Evolutionary conservation across 2,113 vertebrate species (phyloP).

Genomic region (Sterna hirundo): DNA sequence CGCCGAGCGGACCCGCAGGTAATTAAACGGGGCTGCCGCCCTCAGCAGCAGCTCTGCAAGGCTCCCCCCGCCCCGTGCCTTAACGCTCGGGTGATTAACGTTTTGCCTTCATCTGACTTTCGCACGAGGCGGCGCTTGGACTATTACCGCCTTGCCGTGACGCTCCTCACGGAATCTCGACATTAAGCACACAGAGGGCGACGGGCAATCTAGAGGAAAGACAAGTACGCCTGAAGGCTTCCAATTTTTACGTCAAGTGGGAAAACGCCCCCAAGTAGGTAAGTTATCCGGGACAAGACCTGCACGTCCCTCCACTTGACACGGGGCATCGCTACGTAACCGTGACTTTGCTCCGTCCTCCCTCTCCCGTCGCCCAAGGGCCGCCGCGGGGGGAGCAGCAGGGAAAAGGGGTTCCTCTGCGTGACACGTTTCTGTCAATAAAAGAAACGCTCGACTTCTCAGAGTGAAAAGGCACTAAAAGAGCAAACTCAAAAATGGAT

Average conservation of each 20-base stretch:
- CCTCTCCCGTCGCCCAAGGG: accelerated
- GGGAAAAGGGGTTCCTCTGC: background rate
- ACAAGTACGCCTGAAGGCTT: accelerated
- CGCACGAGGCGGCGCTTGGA: background rate
- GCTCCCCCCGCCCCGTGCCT: accelerated
- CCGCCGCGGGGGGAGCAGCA: accelerated
- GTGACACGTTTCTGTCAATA: background rate
- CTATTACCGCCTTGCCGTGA: background rate
- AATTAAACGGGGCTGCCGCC: accelerated
- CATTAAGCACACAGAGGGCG: accelerated
- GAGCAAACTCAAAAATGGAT: background rate
- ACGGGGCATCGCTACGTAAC: background rate
- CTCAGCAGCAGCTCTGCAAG: background rate
- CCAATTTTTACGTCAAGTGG: accelerated
- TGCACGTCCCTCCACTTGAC: background rate
- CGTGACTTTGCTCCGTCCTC: background rate
- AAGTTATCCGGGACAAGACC: background rate
- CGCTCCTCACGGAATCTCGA: accelerated
- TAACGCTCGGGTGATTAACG: accelerated
- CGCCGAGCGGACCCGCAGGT: background rate
- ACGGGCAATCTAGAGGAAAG: accelerated
- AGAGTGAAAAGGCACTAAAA: background rate
- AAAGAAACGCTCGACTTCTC: no score
- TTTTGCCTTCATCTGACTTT: background rate
- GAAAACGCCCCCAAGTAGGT: accelerated